These are phyloP conservation scores for Capreolus pygargus DNA, from an alignment of 2,113 vertebrate genomes.

Conservation along the genomic window DNA sequence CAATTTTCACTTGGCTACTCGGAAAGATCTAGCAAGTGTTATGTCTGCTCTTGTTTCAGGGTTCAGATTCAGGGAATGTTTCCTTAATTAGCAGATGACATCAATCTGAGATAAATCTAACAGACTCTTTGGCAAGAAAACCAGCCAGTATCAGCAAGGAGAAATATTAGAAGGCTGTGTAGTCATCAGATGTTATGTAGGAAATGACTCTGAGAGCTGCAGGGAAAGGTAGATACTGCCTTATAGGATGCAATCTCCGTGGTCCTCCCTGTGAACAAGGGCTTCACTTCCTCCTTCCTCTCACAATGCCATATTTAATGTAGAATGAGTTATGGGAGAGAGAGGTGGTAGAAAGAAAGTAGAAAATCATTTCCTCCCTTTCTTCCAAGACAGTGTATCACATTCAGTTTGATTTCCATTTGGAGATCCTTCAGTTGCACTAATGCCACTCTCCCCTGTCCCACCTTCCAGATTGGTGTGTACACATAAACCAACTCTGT, in stretches of 20 bases:
- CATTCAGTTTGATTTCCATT: neutral
- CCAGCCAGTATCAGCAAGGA: constrained; percentile 12
- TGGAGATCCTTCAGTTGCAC: neutral
- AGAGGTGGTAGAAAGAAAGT: neutral
- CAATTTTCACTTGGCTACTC: neutral
- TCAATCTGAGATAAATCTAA: constrained; percentile 33
- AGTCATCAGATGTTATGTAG: neutral
- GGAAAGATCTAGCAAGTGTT: neutral
- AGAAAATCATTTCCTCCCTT: neutral
- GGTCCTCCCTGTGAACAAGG: neutral
- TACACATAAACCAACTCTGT: neutral
- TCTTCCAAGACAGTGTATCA: neutral
- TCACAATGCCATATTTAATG: neutral
- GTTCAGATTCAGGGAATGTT: constrained; percentile 28
- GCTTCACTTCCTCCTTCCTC: neutral
- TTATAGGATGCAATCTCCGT: neutral
- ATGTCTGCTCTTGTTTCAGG: constrained; percentile 1
- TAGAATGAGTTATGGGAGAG: neutral
- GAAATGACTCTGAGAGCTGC: neutral
- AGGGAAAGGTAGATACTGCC: neutral
- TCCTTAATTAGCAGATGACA: constrained; percentile 43
- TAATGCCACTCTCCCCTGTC: neutral
- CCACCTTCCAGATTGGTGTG: neutral
- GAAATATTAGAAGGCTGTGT: neutral
- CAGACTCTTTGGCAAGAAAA: constrained; percentile 26